Base-by-base conservation (phyloP, 2,888 invertebrate genomes). In the Phanerotoma sp. region DNA sequence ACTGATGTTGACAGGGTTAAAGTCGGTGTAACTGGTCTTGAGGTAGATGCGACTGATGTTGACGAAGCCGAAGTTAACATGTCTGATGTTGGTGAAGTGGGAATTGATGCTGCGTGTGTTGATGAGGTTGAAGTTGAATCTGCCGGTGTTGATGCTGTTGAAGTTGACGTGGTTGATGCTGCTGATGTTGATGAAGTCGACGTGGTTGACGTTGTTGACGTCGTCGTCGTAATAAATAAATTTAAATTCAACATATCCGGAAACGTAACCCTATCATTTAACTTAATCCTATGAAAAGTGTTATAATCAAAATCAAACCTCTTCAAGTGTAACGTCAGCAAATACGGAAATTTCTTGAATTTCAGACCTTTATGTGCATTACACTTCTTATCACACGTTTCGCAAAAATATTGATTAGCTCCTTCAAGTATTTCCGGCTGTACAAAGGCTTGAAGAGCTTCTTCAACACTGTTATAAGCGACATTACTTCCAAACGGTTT, bases 361-460 rank as follows among this genome's bases (percentile, higher is more conserved):
- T 91, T 91, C 46, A 94, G 79, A 33, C 94, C 93, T 79, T 94
- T 94, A 72, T 93, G 91, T 13, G 93, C 93, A 75, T 93, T 87
- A 72, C 91, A 91, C 71, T 91, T 91, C 73, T 89, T 88, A 67
- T 88, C 83, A 78, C 94, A 94, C 63, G 86, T 86, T 66, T 91
- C 91, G 78, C 94, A 94, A 72, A 85, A 84, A 78, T 94, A 94
- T 78, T 93, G 91, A 79, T 94, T 93, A 68, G 86, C 86, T 20
- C 84, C 93, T 58, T 91, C 88, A 28, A 94, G 80, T 4, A 86
- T 86, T 79, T 94, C 94, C 1, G 91, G 90, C 65, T 88, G 86
- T 1, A 92, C 88, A 75, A 93, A 94, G 0, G 90, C 92, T 59
- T 84, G 79, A 60, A 94, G 73, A 2, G 93, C 93, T 79, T 93